Evolutionary conservation across 2,888 invertebrate genomes (phyloP).

Genomic region (Oxyteleia sp.): DNA sequence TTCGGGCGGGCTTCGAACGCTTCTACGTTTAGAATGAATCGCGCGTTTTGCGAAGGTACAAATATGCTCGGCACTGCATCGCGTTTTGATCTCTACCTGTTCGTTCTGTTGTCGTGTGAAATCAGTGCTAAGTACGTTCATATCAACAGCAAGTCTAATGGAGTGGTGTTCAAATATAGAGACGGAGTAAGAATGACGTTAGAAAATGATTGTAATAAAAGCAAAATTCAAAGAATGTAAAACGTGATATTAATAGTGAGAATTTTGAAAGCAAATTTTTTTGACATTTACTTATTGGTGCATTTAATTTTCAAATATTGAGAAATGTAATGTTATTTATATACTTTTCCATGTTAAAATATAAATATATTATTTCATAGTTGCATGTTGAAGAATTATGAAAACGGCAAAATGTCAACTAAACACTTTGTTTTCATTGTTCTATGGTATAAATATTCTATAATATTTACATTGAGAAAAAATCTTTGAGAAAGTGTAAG

Average conservation of each 20-base stretch:
- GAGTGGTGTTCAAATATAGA: slow-evolving; percentile 82
- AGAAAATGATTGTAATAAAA: not conserved
- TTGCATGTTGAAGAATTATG: slow-evolving; percentile 14
- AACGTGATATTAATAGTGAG: too few species aligned
- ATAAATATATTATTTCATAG: too few species aligned
- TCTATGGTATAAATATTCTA: too few species aligned
- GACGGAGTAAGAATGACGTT: slow-evolving; percentile 79
- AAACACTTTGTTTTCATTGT: too few species aligned
- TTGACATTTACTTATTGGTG: not conserved
- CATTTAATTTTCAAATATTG: not conserved
- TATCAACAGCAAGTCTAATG: slow-evolving; percentile 80
- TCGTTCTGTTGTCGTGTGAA: slow-evolving; percentile 47
- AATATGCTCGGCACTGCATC: slow-evolving; percentile 53
- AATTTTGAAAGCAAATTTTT: not conserved
- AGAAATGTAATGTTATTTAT: not conserved
- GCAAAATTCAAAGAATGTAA: not conserved
- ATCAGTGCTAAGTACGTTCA: slow-evolving; percentile 77
- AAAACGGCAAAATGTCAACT: too few species aligned
- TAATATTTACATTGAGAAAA: too few species aligned
- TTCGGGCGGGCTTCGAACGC: slow-evolving; percentile 23
- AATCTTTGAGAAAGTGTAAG: too few species aligned
- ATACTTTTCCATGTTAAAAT: not conserved
- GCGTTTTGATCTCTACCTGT: slow-evolving; percentile 50
- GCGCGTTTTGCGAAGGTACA: slow-evolving; percentile 30
- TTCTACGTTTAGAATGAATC: slow-evolving; percentile 25